phyloP scores from a whole-genome alignment of 2,797 vertebrate genomes.

The Mustela erminea region DNA sequence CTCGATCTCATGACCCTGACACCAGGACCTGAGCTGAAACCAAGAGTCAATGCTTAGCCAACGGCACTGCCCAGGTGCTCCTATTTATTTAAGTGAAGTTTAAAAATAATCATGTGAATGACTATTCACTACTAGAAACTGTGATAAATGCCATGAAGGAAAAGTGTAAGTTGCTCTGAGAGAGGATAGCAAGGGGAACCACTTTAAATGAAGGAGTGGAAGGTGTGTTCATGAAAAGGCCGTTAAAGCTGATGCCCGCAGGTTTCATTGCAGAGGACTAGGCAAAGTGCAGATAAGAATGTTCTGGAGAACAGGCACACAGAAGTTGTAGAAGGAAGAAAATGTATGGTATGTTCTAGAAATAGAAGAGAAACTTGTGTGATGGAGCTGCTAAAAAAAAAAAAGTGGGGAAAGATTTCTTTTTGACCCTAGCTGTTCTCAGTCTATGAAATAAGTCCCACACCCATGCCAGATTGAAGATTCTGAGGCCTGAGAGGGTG shows the following conservation, averaged over 20 bases:
- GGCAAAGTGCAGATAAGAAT: neutral
- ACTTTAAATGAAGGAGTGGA: neutral
- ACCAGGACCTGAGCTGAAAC: neutral
- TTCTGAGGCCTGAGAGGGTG: neutral
- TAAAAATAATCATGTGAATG: conserved; percentile 24
- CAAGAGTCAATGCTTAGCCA: neutral
- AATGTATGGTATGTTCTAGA: neutral
- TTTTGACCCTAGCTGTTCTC: neutral
- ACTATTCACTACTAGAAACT: neutral
- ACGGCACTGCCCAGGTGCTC: neutral
- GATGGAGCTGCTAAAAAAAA: neutral
- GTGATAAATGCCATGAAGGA: neutral
- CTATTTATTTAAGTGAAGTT: neutral
- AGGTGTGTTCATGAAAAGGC: neutral
- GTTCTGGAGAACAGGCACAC: neutral
- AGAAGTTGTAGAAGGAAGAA: neutral
- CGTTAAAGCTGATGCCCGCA: neutral
- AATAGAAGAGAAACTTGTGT: neutral
- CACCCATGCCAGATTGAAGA: neutral
- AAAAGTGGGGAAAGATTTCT: neutral
- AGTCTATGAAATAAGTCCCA: neutral
- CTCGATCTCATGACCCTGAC: neutral
- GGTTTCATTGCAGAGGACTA: neutral
- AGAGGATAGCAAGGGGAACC: neutral
- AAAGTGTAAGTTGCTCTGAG: neutral